Conservation (phyloP, 2,113 vertebrate genomes). For the Ceuthmochares aereus region DNA sequence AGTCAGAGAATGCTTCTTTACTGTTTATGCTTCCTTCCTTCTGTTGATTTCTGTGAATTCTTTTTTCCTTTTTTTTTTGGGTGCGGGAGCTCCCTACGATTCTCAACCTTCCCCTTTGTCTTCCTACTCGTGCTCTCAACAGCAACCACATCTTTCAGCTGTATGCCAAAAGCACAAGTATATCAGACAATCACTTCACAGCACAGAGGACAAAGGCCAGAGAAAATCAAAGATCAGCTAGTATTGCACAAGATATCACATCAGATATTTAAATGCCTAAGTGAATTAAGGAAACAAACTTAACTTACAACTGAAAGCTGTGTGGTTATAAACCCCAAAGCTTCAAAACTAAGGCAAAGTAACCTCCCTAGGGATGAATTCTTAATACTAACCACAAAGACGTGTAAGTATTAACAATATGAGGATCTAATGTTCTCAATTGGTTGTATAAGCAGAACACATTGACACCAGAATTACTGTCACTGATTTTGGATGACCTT, state of each 20-base stretch:
- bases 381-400: neutral
- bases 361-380: neutral
- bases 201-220: neutral
- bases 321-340: neutral
- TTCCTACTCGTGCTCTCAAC: rapidly evolving
- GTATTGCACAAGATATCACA: neutral
- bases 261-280: neutral
- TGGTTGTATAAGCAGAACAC: neutral
- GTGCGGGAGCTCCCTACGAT: neutral
- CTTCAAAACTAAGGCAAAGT: neutral
- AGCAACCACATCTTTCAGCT: neutral
- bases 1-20: neutral
- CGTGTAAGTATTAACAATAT: neutral
- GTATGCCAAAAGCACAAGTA: neutral
- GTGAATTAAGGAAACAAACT: neutral
- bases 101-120: neutral
- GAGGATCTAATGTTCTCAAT: neutral
- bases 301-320: neutral
- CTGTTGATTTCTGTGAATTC: no score
- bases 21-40: neutral
- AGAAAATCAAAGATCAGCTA: neutral
- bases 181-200: neutral
- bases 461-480: neutral
- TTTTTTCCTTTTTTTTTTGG: no score
- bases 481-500: neutral